Conservation (phyloP, 2,797 vertebrate genomes). For the Triplophysa yarkandensis region DNA sequence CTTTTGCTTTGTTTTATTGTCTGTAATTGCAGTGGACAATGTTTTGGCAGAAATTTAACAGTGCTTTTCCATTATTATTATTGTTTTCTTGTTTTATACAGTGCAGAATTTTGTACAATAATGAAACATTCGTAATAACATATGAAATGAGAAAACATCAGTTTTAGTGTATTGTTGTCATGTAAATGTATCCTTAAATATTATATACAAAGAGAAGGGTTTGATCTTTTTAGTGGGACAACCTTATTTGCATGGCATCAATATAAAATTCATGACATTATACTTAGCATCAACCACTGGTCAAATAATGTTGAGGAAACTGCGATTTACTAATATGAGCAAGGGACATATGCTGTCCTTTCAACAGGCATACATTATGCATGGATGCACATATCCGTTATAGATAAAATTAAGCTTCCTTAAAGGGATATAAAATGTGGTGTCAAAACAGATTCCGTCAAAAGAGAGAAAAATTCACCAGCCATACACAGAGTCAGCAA, state of each 20-base stretch:
- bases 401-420: slow-evolving; percentile 56
- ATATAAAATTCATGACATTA: slow-evolving; percentile 31
- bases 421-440: slow-evolving; percentile 69
- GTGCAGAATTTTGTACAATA: too few species aligned
- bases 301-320: slow-evolving; percentile 25
- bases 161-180: too few species aligned
- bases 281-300: neutral
- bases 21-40: too few species aligned
- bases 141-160: too few species aligned
- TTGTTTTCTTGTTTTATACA: too few species aligned
- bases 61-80: too few species aligned
- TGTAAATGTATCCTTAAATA: neutral
- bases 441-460: slow-evolving; percentile 72
- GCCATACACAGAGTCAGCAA: slow-evolving; percentile 42
- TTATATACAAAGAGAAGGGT: neutral
- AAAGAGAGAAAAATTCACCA: slow-evolving; percentile 62
- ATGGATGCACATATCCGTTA: slow-evolving; percentile 41
- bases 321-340: slow-evolving; percentile 44
- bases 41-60: too few species aligned
- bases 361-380: slow-evolving; percentile 48
- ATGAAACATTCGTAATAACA: too few species aligned
- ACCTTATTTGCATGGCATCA: neutral
- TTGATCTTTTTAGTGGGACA: neutral
- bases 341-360: slow-evolving; percentile 62
- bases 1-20: too few species aligned